A percentile compares a stretch with the other conserved stretches of the same genome.
Conservation (phyloP, 2,888 invertebrate species). For the Apotomis turbidana region DNA sequence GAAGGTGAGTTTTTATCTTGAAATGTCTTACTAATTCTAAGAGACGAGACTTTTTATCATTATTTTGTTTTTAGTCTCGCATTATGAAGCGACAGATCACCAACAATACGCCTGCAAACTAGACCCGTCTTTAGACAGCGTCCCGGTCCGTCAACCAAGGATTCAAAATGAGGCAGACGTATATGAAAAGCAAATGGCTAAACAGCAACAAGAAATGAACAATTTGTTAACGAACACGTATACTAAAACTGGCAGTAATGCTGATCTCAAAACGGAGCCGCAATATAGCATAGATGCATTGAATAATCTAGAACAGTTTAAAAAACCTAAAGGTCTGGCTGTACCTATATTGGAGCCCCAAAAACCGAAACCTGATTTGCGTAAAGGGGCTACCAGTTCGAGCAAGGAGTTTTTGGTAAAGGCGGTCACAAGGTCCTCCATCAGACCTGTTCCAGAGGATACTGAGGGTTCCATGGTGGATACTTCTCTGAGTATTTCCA, state of each 20-base stretch:
- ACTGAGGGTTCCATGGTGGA: constrained; percentile 63
- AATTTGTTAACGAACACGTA: constrained; percentile 10
- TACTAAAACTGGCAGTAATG: background rate
- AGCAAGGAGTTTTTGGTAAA: constrained; percentile 62
- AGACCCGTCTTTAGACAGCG: constrained; percentile 66
- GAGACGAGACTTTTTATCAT: background rate
- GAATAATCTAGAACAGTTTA: constrained; percentile 12
- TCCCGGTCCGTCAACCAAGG: constrained; percentile 71
- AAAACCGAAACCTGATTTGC: constrained; percentile 5
- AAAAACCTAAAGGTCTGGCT: constrained; percentile 7
- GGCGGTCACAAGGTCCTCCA: constrained; percentile 59
- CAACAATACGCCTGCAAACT: constrained; percentile 53
- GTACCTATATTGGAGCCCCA: constrained; percentile 17
- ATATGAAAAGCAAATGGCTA: constrained; percentile 1
- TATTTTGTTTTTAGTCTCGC: constrained; percentile 24
- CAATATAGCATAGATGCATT: background rate
- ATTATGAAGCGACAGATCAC: constrained; percentile 44
- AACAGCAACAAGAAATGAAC: constrained; percentile 21
- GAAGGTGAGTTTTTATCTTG: constrained; percentile 49
- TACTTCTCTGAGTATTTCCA: constrained; percentile 72
- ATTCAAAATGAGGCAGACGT: constrained; percentile 41
- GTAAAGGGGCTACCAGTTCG: constrained; percentile 47
- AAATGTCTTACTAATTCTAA: no score
- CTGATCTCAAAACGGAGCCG: background rate
- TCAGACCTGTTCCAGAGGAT: constrained; percentile 60